Evolutionary conservation across 92 coral and sea anemone species (phyloP), one percentile per base, ranked within the genome.

Genomic region (Pocillopora grandis): DNA sequence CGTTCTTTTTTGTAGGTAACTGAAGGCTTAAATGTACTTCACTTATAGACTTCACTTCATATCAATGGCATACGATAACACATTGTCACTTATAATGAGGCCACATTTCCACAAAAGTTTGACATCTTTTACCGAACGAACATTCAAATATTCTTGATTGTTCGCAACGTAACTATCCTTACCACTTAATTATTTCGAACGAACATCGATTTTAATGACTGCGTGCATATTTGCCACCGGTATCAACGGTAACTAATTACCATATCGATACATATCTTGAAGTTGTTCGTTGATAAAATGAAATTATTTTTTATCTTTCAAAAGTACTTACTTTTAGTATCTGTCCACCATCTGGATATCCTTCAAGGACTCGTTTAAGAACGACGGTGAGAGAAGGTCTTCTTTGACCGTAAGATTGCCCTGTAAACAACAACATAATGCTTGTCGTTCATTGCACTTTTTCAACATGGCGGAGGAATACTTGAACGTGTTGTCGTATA

Each of bases 271-370:
- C 36, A 57, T 20, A 36, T 62, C 63, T 18, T 21, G 74, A 75
- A 16, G 63, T 12, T 18, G 73, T 35, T 36, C 20, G 69, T 10
- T 58, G 62, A 49, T 71, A 56, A 57, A 42, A 42, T 42, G 52
- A 42, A 42, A 42, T 42, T 75, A 75, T 75, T 75, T 35, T 35
- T 75, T 15, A 16, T 70, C 75, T 13, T 61, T 19, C 21, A 27
- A 1, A 19, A 42, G 13, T 8, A 15, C 75, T 65, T 81, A 92
- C 98, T 86, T 94, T 94, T 2, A 94, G 85, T 76, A 94, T 94
- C 58, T 94, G 98, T 52, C 98, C 95, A 37, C 98, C 98, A 61
- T 94, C 98, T 17, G 98, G 95, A 86, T 92, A 92, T 15, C 98
- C 95, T 31, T 94, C 98, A 16, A 94, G 89, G 57, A 94, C 89